Evolutionary conservation across 2,888 invertebrate species (phyloP).

Genomic region (Xestobium rufovillosum): DNA sequence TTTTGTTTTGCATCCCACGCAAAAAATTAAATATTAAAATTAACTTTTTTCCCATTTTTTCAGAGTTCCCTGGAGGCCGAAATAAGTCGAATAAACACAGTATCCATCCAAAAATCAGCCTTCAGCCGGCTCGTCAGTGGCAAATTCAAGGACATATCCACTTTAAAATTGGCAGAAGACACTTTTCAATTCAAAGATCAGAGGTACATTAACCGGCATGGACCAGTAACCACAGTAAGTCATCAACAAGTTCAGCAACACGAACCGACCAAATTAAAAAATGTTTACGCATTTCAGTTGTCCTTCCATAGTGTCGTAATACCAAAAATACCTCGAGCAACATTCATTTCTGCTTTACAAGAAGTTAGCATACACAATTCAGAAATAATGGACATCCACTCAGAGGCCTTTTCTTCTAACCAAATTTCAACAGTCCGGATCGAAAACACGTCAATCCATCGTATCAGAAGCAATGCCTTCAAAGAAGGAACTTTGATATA

Average conservation of each 20-base stretch:
- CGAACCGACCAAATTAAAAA: constrained; percentile 7
- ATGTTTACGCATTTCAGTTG: constrained; percentile 47
- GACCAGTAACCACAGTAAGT: constrained; percentile 49
- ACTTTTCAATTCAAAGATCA: constrained; percentile 58
- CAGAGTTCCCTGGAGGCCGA: constrained; percentile 56
- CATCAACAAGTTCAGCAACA: background rate
- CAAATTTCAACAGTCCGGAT: constrained; percentile 56
- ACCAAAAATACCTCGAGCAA: constrained; percentile 51
- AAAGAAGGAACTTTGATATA: constrained; percentile 54
- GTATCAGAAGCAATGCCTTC: constrained; percentile 57
- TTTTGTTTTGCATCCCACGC: too few species aligned
- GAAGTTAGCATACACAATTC: constrained; percentile 51
- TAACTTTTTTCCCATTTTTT: too few species aligned
- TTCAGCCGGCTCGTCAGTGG: constrained; percentile 60
- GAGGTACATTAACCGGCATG: constrained; percentile 53
- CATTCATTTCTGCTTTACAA: constrained; percentile 59
- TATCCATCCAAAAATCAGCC: constrained; percentile 54
- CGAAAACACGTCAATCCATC: constrained; percentile 53
- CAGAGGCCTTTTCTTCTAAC: constrained; percentile 60
- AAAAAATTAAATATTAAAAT: too few species aligned
- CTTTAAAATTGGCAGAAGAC: constrained; percentile 50
- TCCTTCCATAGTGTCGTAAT: constrained; percentile 54
- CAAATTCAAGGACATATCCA: constrained; percentile 50
- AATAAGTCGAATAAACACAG: constrained; percentile 51
- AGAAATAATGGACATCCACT: constrained; percentile 49